Evolutionary conservation across 2,888 invertebrate genomes (phyloP), one percentile per base, ranked within the genome.

Genomic region (Epinotia bilunana): DNA sequence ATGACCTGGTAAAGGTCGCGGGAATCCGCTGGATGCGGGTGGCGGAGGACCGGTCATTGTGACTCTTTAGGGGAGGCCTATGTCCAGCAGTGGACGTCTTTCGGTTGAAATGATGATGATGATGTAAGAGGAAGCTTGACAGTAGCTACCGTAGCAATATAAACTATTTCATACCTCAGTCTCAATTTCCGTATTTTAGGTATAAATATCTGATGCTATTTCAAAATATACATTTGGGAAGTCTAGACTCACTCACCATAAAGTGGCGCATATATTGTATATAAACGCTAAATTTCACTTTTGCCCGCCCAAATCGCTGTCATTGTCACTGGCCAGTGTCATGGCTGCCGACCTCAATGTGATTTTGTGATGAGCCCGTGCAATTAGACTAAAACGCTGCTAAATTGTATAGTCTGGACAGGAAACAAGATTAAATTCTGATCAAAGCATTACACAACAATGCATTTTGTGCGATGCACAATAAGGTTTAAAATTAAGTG

Each of bases 381-480:
- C 89, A 93, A 92, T 93, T 90, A 91, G 90, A 92, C 88, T 91
- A 91, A 91, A 91, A 90, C 90, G 90, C 81, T 84, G 83, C 87
- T 89, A 89, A 91, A 89, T 87, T 87, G 23, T 58, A 43, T 60
- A 18, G 61, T 18, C 61, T 53, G 46, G 33, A n/a, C 12, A 61
- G 28, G 33, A 53, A 62, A 33, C 28, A 33, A 70, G 9, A 39
- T 39, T 5, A 58, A 43, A n/a, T n/a, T n/a, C 43, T 58, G 16
- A 20, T n/a, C n/a, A 4, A 58, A 7, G 11, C 2, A 13, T 68
- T 46, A 60, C 16, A 0, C 46, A 28, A 28, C n/a, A 39, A n/a
- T 58, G 11, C n/a, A 46, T 58, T 69, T n/a, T 58, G n/a, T 69
- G 6, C 0, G 2, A 0, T 20, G 28, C 2, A 0, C 16, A 23